These are phyloP conservation scores for Drosophila recens DNA, from an alignment of 2,888 invertebrate species.

Conservation along the genomic window DNA sequence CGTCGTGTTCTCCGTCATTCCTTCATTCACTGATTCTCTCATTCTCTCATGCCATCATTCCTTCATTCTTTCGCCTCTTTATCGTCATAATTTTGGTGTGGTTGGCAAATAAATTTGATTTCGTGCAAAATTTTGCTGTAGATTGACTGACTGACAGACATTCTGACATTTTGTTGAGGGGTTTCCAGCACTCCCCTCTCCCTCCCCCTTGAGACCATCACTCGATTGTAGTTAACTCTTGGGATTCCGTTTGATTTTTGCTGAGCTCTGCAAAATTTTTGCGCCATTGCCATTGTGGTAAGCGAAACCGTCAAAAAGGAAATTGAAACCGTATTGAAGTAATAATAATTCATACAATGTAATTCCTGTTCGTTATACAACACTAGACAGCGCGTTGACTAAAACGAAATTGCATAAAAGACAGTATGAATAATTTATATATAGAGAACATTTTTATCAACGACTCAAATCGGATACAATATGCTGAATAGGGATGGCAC, in stretches of 20 bases:
- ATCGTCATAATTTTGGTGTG: conserved; percentile 74
- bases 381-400: conserved; percentile 36
- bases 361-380: conserved; percentile 32
- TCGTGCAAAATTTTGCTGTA: conserved; percentile 65
- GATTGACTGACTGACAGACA: conserved; percentile 60
- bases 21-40: background rate
- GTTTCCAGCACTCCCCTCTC: background rate
- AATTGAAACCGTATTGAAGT: conserved; percentile 63
- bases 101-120: conserved; percentile 79
- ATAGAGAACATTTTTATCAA: conserved; percentile 9
- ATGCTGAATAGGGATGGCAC: no score
- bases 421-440: conserved; percentile 53
- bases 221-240: conserved; percentile 44
- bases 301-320: conserved; percentile 37
- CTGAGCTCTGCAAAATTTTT: conserved; percentile 54
- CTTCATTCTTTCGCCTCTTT: conserved; percentile 1
- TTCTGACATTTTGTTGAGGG: conserved; percentile 30
- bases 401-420: conserved; percentile 49
- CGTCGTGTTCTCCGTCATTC: background rate
- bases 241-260: conserved; percentile 42
- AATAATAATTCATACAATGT: conserved; percentile 61
- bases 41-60: conserved; percentile 5
- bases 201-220: background rate
- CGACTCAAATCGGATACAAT: conserved; percentile 22
- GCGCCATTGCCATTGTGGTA: conserved; percentile 26